Percentiles rank a stretch among this genome's conserved stretches.
These are phyloP conservation scores for Macaca mulatta DNA, from an alignment of 2,113 vertebrate genomes.

Conservation along the genomic window DNA sequence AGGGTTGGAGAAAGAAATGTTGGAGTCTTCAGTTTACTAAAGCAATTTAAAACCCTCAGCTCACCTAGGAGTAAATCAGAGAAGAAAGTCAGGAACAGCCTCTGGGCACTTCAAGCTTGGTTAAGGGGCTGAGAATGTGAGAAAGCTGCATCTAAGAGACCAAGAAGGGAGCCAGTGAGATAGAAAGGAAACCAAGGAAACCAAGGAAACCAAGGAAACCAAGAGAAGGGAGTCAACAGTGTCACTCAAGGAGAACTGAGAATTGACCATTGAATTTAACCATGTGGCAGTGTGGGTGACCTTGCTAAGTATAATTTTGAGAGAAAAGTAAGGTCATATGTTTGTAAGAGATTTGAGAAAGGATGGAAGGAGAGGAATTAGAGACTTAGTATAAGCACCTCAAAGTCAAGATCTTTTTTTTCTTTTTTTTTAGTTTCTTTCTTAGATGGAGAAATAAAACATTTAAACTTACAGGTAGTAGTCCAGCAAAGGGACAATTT, in stretches of 20 bases:
- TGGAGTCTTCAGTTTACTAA: conserved; percentile 17
- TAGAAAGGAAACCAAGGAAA: conserved; percentile 20
- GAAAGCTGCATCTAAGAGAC: background rate
- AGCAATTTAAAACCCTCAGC: background rate
- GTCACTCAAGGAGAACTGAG: background rate
- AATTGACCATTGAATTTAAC: background rate
- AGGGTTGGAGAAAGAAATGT: background rate
- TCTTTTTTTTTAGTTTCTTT: background rate
- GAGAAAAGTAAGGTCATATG: background rate
- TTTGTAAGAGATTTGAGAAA: background rate
- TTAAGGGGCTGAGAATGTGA: background rate
- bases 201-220: background rate
- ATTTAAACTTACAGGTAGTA: background rate
- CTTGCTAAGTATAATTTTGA: background rate
- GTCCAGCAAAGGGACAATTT: background rate
- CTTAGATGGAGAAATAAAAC: conserved; percentile 28
- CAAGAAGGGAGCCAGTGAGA: background rate
- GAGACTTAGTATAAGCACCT: background rate
- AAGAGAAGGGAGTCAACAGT: background rate
- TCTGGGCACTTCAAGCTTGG: background rate
- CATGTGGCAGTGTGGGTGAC: background rate
- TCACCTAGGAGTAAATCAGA: conserved; percentile 12
- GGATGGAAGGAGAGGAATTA: background rate
- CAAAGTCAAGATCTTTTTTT: background rate
- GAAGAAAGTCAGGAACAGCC: background rate